Evolutionary conservation across 2,113 vertebrate species (phyloP), one percentile per base, ranked within the genome.

Genomic region (Gopherus flavomarginatus): DNA sequence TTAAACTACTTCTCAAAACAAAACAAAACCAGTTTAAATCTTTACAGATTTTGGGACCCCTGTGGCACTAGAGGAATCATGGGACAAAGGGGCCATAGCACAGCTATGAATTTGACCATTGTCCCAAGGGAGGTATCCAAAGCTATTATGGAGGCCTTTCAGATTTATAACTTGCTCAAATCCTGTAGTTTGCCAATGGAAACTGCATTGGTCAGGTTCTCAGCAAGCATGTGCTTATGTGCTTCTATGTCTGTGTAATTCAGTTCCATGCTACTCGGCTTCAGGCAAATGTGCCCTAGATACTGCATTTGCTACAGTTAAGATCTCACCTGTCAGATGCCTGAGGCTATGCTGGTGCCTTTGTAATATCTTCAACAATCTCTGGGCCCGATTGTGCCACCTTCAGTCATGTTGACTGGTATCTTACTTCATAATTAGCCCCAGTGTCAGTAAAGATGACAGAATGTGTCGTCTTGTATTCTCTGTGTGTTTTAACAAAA

Each of bases 301-400:
- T 92, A 31, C 81, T 95, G 92, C 81, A 49, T 90, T 95, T 97
- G 81, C 77, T 95, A 90, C 95, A 96, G 97, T 95, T 87, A 94
- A 89, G 24, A 85, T 95, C n/a, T 87, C 26, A 44, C 42, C 24
- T 95, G 77, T 87, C 95, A 92, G 87, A 96, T 88, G 96, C 91
- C 5, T 44, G 42, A 87, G 86, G 86, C 80, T 96, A 90, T 89
- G 92, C 42, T 44, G 24, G 75, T 77, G n/a, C 75, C 72, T 77
- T 47, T 44, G 86, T 91, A 91, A 90, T 95, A 97, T 78, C 92
- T 94, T 94, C 72, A 88, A 79, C 72, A 94, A 94, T 95, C 96
- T 89, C 91, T 27, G 80, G 96, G 90, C 96, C 87, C 88, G 89
- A 57, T 84, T 85, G 90, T 88, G 95, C 92, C 95, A 59, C 80